A percentile compares a stretch with the other conserved stretches of the same genome.
phyloP scores from a whole-genome alignment of 2,797 vertebrate species.

The Hydrophis major region DNA sequence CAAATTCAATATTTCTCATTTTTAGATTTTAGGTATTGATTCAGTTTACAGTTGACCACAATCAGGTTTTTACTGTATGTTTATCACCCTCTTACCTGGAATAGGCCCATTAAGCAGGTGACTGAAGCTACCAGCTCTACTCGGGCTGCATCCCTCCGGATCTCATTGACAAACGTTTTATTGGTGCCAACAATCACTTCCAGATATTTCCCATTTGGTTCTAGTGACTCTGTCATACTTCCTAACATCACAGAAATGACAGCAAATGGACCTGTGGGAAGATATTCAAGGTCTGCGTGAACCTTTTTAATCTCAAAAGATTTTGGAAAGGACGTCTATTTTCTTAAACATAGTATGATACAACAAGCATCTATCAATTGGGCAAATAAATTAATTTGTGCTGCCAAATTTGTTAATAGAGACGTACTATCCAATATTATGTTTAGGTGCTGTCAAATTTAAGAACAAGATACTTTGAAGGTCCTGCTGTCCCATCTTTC shows the following conservation, averaged over 20 bases:
- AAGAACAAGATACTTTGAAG: neutral
- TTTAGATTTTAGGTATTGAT: too few species aligned
- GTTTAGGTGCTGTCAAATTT: neutral
- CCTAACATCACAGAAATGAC: constrained; percentile 97
- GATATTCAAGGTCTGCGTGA: neutral
- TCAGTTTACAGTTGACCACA: neutral
- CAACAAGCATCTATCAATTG: neutral
- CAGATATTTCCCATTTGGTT: constrained; percentile 75
- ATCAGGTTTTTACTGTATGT: neutral
- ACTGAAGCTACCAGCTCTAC: constrained; percentile 87
- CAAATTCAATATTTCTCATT: neutral
- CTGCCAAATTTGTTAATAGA: neutral
- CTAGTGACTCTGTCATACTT: constrained; percentile 84
- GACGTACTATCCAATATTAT: neutral
- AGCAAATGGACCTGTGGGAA: constrained; percentile 85
- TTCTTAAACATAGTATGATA: neutral
- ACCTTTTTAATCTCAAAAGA: neutral
- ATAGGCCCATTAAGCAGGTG: constrained; percentile 85
- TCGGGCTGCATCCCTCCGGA: constrained; percentile 71
- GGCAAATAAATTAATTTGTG: neutral
- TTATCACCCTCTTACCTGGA: constrained; percentile 79
- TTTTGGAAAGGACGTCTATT: neutral
- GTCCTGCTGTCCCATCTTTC: neutral
- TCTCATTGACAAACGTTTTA: constrained; percentile 62
- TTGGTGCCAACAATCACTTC: constrained; percentile 70